Percentiles rank a stretch among this genome's conserved stretches.
These are phyloP conservation scores for Neomorphus geoffroyi DNA, from an alignment of 2,797 vertebrate genomes.

Conservation along the genomic window DNA sequence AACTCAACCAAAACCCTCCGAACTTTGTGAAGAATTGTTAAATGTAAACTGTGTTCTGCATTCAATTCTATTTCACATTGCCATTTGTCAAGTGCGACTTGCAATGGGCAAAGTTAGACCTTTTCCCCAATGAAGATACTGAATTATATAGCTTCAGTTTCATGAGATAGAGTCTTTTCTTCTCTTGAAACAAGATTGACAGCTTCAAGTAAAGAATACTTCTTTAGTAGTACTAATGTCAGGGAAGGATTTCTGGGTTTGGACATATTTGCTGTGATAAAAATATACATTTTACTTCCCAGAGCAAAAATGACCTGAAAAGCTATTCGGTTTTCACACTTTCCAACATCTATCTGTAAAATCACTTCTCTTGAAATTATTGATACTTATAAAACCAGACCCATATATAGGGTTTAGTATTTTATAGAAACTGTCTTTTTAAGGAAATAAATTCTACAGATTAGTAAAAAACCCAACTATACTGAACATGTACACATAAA, in stretches of 20 bases:
- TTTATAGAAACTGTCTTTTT: background rate
- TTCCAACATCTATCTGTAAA: background rate
- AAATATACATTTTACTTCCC: background rate
- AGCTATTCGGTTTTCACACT: background rate
- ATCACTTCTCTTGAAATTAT: background rate
- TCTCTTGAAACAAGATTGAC: background rate
- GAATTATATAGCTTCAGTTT: background rate
- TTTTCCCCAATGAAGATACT: background rate
- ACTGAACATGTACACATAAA: background rate
- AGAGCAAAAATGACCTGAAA: background rate
- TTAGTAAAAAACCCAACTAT: background rate
- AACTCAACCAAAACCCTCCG: background rate
- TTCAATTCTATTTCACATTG: background rate
- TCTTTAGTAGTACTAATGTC: background rate
- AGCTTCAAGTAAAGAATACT: background rate
- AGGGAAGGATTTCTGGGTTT: background rate
- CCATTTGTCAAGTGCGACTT: background rate
- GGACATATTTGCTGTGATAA: background rate
- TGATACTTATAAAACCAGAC: background rate
- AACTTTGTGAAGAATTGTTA: background rate
- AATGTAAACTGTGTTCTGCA: background rate
- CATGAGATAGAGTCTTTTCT: background rate
- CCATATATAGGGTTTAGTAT: background rate
- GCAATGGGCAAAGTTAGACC: background rate
- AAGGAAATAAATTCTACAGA: background rate